Evolutionary conservation across 2,113 vertebrate genomes (phyloP).

Genomic region (Engystomops pustulosus): DNA sequence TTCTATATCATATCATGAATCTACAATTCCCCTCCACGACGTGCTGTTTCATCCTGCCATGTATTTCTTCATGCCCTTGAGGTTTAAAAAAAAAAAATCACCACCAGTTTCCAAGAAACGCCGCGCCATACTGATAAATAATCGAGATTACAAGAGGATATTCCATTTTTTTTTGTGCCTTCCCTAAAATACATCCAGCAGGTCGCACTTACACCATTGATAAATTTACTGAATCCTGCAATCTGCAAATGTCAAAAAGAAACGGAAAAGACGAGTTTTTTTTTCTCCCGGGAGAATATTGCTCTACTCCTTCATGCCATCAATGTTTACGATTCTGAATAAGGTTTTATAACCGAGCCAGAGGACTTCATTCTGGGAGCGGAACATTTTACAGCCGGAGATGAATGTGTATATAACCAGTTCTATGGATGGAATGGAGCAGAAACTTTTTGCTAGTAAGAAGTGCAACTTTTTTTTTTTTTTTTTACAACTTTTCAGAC

Average conservation of each 20-base stretch:
- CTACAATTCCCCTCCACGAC: neutral
- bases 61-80: constrained; percentile 54
- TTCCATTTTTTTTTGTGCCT: neutral
- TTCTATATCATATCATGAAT: neutral
- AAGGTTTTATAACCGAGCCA: constrained; percentile 50
- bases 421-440: neutral
- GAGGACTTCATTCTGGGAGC: constrained; percentile 49
- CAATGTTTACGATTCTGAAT: constrained; percentile 49
- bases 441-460: neutral
- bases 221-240: constrained; percentile 13
- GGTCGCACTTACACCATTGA: constrained; percentile 1
- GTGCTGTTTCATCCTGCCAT: constrained; percentile 16
- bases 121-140: neutral
- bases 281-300: constrained; percentile 8
- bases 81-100: constrained; percentile 38
- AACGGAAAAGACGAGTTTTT: neutral
- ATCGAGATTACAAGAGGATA: neutral
- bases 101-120: constrained; percentile 46
- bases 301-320: constrained; percentile 29
- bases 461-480: neutral
- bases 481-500: neutral
- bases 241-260: constrained; percentile 41
- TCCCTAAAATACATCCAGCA: neutral
- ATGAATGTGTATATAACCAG: constrained; percentile 41
- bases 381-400: constrained; percentile 28